A percentile compares a stretch with the other conserved stretches of the same genome.
These are phyloP conservation scores for Aricia agestis DNA, from an alignment of 1,140 invertebrate species.

Conservation along the genomic window DNA sequence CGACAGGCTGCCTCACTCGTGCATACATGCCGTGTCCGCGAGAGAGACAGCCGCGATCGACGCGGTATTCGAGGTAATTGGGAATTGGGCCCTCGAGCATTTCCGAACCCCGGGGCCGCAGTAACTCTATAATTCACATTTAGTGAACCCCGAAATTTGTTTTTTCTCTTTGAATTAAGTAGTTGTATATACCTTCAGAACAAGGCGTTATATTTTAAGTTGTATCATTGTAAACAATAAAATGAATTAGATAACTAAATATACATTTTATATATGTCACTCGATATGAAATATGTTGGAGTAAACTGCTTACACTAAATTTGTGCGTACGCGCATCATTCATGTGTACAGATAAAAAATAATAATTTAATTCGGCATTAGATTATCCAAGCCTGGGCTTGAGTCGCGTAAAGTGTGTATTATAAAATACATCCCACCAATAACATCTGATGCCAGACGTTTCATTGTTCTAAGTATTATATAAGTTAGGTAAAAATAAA, in stretches of 20 bases:
- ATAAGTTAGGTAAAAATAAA: conserved; percentile 71
- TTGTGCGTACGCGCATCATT: conserved; percentile 6
- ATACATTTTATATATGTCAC: conserved; percentile 18
- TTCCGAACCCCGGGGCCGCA: conserved; percentile 55
- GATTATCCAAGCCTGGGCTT: not conserved
- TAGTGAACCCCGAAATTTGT: conserved; percentile 53
- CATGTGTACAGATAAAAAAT: conserved; percentile 6
- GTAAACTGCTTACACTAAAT: conserved; percentile 1
- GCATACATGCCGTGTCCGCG: no score
- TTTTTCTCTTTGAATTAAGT: conserved; percentile 43
- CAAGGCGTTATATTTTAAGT: conserved; percentile 38
- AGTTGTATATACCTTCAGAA: conserved; percentile 60
- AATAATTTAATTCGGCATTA: conserved; percentile 18
- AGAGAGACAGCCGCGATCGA: no score
- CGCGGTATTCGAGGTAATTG: no score
- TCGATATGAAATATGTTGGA: conserved; percentile 12
- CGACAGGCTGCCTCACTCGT: no score
- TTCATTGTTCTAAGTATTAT: conserved; percentile 70
- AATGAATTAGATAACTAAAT: conserved; percentile 23
- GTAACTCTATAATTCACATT: conserved; percentile 57
- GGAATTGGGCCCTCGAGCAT: conserved; percentile 9
- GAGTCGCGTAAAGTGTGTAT: not conserved
- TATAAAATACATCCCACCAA: conserved; percentile 52
- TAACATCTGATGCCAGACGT: conserved; percentile 69
- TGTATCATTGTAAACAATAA: conserved; percentile 15